Percentiles rank a stretch among this genome's conserved stretches.
phyloP scores from a whole-genome alignment of 1,140 invertebrate species.

The Goniozus legneri region DNA sequence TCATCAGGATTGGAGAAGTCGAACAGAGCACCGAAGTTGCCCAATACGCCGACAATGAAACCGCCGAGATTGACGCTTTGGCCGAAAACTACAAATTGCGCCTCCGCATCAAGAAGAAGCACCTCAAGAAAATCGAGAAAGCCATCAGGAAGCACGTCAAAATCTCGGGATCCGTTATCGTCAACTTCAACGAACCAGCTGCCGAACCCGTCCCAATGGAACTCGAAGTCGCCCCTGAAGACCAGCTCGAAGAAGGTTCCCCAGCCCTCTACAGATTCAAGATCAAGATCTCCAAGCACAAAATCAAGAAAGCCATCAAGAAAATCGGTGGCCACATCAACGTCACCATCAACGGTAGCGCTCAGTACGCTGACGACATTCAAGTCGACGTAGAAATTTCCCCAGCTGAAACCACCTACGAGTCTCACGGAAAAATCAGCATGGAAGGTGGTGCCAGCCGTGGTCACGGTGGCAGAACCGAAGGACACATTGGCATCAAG shows the following conservation, averaged over 20 bases:
- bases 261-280: not conserved
- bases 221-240: not conserved
- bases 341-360: not conserved
- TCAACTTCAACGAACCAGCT: no score
- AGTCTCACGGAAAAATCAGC: no score
- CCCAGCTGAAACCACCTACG: no score
- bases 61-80: constrained; percentile 3
- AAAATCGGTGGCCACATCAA: not conserved
- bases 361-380: no score
- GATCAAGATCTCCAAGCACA: not conserved
- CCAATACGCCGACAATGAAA: no score
- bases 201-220: not conserved
- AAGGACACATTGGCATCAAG: no score
- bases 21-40: not conserved
- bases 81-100: not conserved
- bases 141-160: not conserved
- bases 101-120: not conserved
- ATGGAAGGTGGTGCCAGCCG: no score
- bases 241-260: no score
- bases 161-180: not conserved
- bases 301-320: not conserved
- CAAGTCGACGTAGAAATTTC: no score
- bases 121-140: not conserved
- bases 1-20: not conserved
- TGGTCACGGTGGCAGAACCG: no score